Conservation (phyloP, 1,140 invertebrate genomes). For the Drosophila obscura region DNA sequence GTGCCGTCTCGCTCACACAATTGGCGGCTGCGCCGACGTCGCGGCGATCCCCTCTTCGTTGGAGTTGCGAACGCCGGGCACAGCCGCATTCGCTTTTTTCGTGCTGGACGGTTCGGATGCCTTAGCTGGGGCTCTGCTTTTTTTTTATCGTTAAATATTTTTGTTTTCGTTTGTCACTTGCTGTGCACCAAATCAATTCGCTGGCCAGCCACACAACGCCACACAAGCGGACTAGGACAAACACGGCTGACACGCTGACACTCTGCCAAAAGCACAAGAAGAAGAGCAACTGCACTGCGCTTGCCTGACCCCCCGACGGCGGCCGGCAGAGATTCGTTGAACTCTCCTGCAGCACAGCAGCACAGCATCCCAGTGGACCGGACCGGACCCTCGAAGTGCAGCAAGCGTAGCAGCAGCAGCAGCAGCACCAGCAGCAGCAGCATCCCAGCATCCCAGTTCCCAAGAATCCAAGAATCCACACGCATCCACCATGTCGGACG, state of each 20-base stretch:
- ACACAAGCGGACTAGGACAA: no score
- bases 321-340: no score
- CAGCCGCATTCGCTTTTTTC: conserved; percentile 65
- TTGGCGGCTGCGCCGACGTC: conserved; percentile 50
- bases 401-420: no score
- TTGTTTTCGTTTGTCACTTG: conserved; percentile 22
- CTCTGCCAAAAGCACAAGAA: neutral
- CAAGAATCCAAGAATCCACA: neutral
- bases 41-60: conserved; percentile 59
- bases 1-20: conserved; percentile 39
- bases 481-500: conserved; percentile 74
- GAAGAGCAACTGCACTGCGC: neutral
- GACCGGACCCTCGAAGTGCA: no score
- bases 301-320: neutral
- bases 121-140: conserved; percentile 6
- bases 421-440: neutral
- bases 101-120: conserved; percentile 67
- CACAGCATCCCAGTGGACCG: conserved; percentile 14
- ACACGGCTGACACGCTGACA: conserved; percentile 14
- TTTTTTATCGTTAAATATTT: conserved; percentile 4
- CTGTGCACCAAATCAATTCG: conserved; percentile 1
- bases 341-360: conserved; percentile 11
- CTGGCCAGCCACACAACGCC: no score
- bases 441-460: conserved; percentile 23
- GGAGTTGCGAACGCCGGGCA: conserved; percentile 72